phyloP scores from a whole-genome alignment of 2,888 invertebrate genomes.

The Operophtera brumata region DNA sequence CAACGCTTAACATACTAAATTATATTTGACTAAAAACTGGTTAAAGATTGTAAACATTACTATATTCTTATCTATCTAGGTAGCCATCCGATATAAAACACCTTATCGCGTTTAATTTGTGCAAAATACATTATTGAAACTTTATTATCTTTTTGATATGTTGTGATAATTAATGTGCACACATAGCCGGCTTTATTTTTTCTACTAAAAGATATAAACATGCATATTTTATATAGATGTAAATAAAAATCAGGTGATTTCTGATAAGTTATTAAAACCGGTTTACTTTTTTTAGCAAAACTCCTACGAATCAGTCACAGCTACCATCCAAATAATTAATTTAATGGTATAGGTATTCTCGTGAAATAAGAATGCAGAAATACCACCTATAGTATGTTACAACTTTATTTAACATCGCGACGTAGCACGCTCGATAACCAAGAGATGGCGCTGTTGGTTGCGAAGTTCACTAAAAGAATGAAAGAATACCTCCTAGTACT shows the following conservation, averaged over 20 bases:
- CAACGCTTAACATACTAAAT: neutral
- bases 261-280: neutral
- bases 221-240: neutral
- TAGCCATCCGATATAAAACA: slow-evolving; percentile 13
- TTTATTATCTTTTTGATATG: slow-evolving; percentile 11
- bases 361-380: too few species aligned
- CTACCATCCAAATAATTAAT: too few species aligned
- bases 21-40: slow-evolving; percentile 5
- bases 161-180: neutral
- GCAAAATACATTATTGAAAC: slow-evolving; percentile 21
- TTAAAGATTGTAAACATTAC: slow-evolving; percentile 2
- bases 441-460: too few species aligned
- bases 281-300: neutral
- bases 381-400: too few species aligned
- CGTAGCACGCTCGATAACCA: too few species aligned
- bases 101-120: slow-evolving; percentile 22
- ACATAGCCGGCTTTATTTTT: too few species aligned
- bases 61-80: slow-evolving; percentile 15
- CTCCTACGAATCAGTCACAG: neutral
- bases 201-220: too few species aligned
- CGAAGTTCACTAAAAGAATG: too few species aligned
- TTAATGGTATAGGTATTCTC: too few species aligned
- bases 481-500: too few species aligned
- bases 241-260: slow-evolving; percentile 11
- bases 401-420: too few species aligned